Percentiles rank a stretch among this genome's conserved stretches.
Evolutionary conservation across 2,797 vertebrate species (phyloP).

Genomic region (Hydrolagus colliei): DNA sequence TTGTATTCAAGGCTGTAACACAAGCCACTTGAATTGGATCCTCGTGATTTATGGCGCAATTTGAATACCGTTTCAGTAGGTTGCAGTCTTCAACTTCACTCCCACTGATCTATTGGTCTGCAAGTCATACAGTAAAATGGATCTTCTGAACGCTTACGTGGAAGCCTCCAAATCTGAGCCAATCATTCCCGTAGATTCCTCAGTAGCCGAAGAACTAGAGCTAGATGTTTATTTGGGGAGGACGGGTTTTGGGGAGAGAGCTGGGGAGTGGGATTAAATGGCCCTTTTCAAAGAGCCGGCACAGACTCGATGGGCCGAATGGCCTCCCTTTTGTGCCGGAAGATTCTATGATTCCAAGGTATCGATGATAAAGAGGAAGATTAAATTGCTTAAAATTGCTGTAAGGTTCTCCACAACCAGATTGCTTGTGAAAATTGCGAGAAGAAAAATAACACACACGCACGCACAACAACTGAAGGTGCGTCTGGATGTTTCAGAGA

Average conservation of each 20-base stretch:
- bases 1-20: neutral
- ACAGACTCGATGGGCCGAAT: no score
- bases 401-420: neutral
- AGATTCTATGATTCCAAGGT: no score
- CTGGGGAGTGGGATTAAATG: no score
- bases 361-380: no score
- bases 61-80: neutral
- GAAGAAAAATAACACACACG: neutral
- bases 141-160: neutral
- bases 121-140: neutral
- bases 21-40: neutral
- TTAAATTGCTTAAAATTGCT: neutral
- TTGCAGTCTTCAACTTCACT: neutral
- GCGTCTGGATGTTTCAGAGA: neutral
- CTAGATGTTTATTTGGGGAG: no score
- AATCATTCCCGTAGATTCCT: neutral
- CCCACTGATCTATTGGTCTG: neutral
- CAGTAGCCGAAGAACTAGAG: no score
- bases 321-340: no score
- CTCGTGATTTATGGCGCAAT: slow-evolving; percentile 1
- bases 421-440: neutral
- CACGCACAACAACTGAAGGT: neutral
- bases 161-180: neutral
- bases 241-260: no score
- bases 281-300: no score